Evolutionary conservation across 2,113 vertebrate species (phyloP).

Genomic region (Nettapus auritus): DNA sequence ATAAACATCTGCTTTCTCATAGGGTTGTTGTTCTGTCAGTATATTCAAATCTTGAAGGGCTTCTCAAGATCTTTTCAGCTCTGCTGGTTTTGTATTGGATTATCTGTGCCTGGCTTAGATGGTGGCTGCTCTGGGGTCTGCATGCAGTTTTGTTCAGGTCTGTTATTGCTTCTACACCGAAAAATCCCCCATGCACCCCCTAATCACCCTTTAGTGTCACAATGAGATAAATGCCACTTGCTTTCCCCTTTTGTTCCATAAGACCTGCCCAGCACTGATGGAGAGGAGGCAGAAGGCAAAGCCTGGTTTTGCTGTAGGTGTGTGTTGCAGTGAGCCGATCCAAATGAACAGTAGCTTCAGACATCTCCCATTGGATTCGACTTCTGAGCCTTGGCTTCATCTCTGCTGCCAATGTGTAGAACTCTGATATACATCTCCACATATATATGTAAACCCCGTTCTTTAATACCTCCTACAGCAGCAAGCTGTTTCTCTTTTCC

Average conservation of each 20-base stretch:
- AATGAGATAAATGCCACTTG: background rate
- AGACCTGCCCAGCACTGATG: background rate
- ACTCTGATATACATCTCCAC: background rate
- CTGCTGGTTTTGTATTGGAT: background rate
- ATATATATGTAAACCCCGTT: background rate
- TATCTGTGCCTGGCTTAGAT: background rate
- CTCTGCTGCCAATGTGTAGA: background rate
- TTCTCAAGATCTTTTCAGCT: background rate
- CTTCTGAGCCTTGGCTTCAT: background rate
- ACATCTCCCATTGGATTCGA: fast-evolving
- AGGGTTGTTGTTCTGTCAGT: background rate
- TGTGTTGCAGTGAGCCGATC: no score
- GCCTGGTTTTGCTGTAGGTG: background rate
- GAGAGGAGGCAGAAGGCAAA: background rate
- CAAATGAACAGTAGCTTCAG: background rate
- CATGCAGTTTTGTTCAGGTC: background rate
- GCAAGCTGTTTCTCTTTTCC: background rate
- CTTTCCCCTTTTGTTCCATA: background rate
- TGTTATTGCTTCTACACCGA: background rate
- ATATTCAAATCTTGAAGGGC: background rate
- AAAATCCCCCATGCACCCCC: background rate
- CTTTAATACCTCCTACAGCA: background rate
- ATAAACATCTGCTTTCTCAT: background rate
- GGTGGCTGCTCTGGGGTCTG: background rate
- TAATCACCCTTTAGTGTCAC: background rate